These are phyloP conservation scores for Galerucella calmariensis DNA, from an alignment of 2,888 invertebrate species.

Conservation along the genomic window DNA sequence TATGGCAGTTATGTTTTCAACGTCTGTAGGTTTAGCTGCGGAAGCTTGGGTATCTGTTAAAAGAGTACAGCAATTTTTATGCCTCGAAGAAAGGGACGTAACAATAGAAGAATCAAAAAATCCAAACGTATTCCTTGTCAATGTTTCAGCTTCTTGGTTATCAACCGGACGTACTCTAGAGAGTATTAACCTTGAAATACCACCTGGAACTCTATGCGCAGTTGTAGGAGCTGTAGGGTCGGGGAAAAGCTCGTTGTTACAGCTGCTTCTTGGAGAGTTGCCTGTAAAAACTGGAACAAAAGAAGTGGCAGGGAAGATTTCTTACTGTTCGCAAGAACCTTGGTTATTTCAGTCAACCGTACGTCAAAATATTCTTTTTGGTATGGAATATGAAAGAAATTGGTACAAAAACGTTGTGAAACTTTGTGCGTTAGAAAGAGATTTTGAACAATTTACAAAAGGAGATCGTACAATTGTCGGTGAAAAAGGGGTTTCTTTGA, in stretches of 20 bases:
- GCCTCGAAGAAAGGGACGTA: constrained; percentile 68
- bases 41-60: constrained; percentile 69
- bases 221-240: constrained; percentile 71
- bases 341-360: constrained; percentile 84
- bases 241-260: constrained; percentile 75
- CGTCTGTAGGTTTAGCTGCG: constrained; percentile 69
- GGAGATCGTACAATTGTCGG: constrained; percentile 80
- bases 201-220: constrained; percentile 64
- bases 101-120: neutral
- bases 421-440: constrained; percentile 77
- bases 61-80: constrained; percentile 69
- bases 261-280: constrained; percentile 71
- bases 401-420: constrained; percentile 70
- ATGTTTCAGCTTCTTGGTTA: neutral
- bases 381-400: constrained; percentile 71
- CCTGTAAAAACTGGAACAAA: constrained; percentile 71
- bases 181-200: constrained; percentile 54
- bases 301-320: constrained; percentile 71
- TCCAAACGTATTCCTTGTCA: neutral
- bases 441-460: constrained; percentile 77
- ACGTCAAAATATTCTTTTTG: constrained; percentile 87
- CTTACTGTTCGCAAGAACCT: constrained; percentile 86
- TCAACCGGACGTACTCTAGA: constrained; percentile 47
- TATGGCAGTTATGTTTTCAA: constrained; percentile 71
- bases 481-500: constrained; percentile 75